Evolutionary conservation across 2,113 vertebrate species (phyloP), one percentile per base, ranked within the genome.

Genomic region (Chloropsis cyanopogon): DNA sequence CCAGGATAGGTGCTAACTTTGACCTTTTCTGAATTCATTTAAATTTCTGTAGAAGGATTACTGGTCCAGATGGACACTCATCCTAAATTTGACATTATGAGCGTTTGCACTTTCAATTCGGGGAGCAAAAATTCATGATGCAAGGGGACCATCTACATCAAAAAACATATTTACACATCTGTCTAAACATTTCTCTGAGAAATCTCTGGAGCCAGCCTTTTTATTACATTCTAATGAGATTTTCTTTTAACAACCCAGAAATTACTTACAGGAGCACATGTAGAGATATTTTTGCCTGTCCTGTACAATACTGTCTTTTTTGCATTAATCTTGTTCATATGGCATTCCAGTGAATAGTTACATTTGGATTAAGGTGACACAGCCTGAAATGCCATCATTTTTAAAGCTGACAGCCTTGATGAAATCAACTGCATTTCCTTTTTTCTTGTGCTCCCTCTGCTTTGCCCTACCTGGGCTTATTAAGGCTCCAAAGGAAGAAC

Each of bases 91-190:
- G 85, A 83, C 93, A 90, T 88, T 64, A 83, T 22, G 37, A 90
- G 23, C 1, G 0, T 86, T 83, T 90, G 72, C 76, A 88, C 49
- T 94, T 94, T 60, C 82, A 84, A 82, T 92, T 46, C 90, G 68
- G 92, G 92, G 88, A 90, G 49, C 13, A 88, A 81, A 91, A 94
- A 52, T 39, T 56, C 28, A 23, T 4, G 31, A 60, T 69, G 88
- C 52, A 68, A 88, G 37, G 80, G 82, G 76, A 93, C 60, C 35
- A 41, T 70, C 79, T 66, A 42, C 47, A 77, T 21, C 3, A 1
- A 68, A 82, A 95, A 93, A 47, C 12, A 9, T 93, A 86, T 96
- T 97, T 97, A 93, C 93, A 95, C 92, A 96, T 79, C 93, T 96
- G 93, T 73, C 86, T 88, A 90, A 92, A 92, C 82, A 92, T 86